Percentiles rank a stretch among this genome's conserved stretches.
These are phyloP conservation scores for Sisyra nigra DNA, from an alignment of 2,888 invertebrate species.

Conservation along the genomic window DNA sequence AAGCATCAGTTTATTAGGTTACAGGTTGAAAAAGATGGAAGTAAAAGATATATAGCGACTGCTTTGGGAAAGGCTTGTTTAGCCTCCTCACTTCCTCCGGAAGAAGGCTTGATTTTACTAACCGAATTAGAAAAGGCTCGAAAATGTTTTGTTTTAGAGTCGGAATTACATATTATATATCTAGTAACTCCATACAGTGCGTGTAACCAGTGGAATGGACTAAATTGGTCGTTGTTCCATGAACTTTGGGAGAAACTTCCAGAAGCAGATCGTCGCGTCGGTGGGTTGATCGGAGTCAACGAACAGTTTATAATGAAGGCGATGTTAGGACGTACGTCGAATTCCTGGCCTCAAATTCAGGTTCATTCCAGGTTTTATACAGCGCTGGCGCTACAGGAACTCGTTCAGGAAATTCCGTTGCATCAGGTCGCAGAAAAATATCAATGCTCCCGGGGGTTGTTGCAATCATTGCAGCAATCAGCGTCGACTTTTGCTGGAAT, in stretches of 20 bases:
- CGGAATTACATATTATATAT: slow-evolving; percentile 89
- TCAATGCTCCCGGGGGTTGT: slow-evolving; percentile 70
- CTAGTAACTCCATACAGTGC: slow-evolving; percentile 88
- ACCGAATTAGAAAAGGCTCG: slow-evolving; percentile 80
- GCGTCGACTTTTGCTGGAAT: slow-evolving; percentile 95
- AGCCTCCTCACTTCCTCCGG: slow-evolving; percentile 85
- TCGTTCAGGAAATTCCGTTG: slow-evolving; percentile 81
- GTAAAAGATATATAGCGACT: slow-evolving; percentile 51
- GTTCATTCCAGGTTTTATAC: slow-evolving; percentile 72
- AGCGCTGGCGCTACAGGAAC: slow-evolving; percentile 79
- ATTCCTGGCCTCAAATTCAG: slow-evolving; percentile 34
- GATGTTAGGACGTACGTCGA: slow-evolving; percentile 46
- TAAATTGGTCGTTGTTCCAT: slow-evolving; percentile 70
- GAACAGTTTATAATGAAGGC: slow-evolving; percentile 73
- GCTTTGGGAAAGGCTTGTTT: slow-evolving; percentile 85
- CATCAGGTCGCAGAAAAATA: slow-evolving; percentile 68
- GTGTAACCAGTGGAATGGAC: slow-evolving; percentile 56
- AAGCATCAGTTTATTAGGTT: slow-evolving; percentile 69
- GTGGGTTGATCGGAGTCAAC: slow-evolving; percentile 72
- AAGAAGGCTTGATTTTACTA: slow-evolving; percentile 79
- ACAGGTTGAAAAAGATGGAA: slow-evolving; percentile 32
- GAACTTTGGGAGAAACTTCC: slow-evolving; percentile 70
- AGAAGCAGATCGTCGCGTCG: slow-evolving; percentile 69
- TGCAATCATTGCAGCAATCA: slow-evolving; percentile 88
- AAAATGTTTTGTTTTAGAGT: slow-evolving; percentile 80